Evolutionary conservation across 2,113 vertebrate species (phyloP), one percentile per base, ranked within the genome.

Genomic region (Corythornis madagascariensis): DNA sequence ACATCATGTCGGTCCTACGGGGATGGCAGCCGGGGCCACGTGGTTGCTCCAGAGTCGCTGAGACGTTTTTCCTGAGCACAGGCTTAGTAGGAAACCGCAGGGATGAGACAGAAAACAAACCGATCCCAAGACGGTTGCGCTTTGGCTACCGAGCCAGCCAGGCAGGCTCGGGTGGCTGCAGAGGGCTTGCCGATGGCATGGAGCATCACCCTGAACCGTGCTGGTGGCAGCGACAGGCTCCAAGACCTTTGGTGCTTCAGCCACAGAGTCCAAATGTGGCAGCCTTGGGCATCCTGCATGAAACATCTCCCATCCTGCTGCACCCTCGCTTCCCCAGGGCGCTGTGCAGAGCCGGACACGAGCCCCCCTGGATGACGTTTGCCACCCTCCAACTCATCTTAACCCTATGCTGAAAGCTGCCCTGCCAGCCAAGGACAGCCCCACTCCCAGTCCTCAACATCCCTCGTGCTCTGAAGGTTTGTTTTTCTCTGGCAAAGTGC

Each of bases 1-100:
- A 97, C 97, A 96, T 98, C 97, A 98, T 96, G 86, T 28, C 48
- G 50, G 55, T 92, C 93, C 97, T 95, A 83, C 79, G 35, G 63
- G 92, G 94, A 92, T 63, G 73, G 92, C 88, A 17, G 42, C 2
- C 2, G 14, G 35, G 84, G 83, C 84, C 95, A 96, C 95, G 95
- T 95, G 95, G 92, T 79, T 11, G 88, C 83, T 89, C 88, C 42
- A 5, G 94, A 93, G 79, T 48, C 79, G 47, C 94, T 60, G 71
- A 79, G 92, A 89, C 79, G 50, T 70, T 95, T 93, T 93, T 90
- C 89, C 94, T 47, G 74, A 83, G 75, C 25, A 3, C 61, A 22
- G 60, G 60, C 71, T 50, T 50, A 71, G 70, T 63, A 87, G 84
- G 78, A 94, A 93, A 94, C 89, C 84, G 40, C 93, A 84, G 31